phyloP scores from a whole-genome alignment of 2,113 vertebrate species.

The Bettongia penicillata region DNA sequence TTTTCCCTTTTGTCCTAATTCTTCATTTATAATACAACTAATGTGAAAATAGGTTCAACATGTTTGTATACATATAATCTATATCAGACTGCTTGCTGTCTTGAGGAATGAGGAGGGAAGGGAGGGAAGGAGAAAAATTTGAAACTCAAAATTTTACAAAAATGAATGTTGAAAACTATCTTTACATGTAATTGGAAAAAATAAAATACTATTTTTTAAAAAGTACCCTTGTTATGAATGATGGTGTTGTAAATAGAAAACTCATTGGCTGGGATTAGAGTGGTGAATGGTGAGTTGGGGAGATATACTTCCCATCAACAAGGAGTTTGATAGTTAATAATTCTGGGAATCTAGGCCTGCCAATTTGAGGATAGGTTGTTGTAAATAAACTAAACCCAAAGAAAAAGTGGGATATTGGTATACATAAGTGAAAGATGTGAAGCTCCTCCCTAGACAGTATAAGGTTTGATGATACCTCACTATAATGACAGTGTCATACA shows the following conservation, averaged over 20 bases:
- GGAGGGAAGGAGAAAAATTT: too few relatives aligned
- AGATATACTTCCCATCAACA: neutral
- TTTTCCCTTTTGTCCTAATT: too few relatives aligned
- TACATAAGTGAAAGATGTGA: neutral
- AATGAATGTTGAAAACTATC: too few relatives aligned
- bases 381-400: neutral
- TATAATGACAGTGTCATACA: neutral
- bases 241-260: neutral
- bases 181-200: too few relatives aligned
- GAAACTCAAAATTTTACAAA: too few relatives aligned
- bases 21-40: too few relatives aligned
- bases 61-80: too few relatives aligned
- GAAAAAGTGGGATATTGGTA: too few relatives aligned
- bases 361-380: neutral
- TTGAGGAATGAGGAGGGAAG: too few relatives aligned
- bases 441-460: neutral
- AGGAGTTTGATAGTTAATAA: neutral
- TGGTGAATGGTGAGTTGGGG: neutral
- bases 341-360: neutral
- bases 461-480: neutral
- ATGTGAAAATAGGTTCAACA: too few relatives aligned
- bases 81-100: too few relatives aligned
- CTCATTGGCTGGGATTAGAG: neutral
- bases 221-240: neutral
- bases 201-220: too few relatives aligned